Evolutionary conservation across 1,140 invertebrate species (phyloP), one percentile per base, ranked within the genome.

Genomic region (Papilio helenus): DNA sequence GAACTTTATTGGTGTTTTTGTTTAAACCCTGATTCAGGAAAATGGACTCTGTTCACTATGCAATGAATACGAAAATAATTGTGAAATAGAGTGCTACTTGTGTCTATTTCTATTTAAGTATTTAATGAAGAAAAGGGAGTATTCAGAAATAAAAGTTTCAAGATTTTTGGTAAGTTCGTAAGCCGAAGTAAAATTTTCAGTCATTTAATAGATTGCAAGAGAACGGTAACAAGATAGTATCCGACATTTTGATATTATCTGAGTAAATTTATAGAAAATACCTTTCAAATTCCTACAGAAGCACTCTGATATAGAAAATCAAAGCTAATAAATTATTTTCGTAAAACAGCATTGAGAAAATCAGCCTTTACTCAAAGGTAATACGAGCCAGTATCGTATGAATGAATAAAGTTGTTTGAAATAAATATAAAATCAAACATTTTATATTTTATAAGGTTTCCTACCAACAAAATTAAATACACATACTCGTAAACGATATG

Each of bases 381-480:
- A 29, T 34, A 68, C 3, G 61, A 68, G 9, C 14, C 18, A 29
- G 12, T 29, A 68, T 68, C 61, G 26, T 68, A 29, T 29, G 4
- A 58, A 9, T 20, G 7, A 23, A 26, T 68, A 55, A 20, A 9
- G 5, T 29, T 16, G 4, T 68, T 29, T 68, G 61, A 3, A 68
- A 68, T 68, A 34, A 68, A 68, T 29, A 68, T 68, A 29, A 68
- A 68, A 68, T 68, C 23, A 68, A 68, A 68, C 61, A 68, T 68
- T 68, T 61, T 26, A 61, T 68, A 65, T 65, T 65, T 65, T 65
- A 26, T 68, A 68, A 68, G 61, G 61, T 68, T 65, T 68, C 61
- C 61, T 61, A 2, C 20, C 26, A 68, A 68, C 26, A 68, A 68
- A 68, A 68, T 68, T 68, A 29, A 68, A 68, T 68, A 68, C 61